phyloP scores from a whole-genome alignment of 2,113 vertebrate species.

The Himantopus leucocephalus region DNA sequence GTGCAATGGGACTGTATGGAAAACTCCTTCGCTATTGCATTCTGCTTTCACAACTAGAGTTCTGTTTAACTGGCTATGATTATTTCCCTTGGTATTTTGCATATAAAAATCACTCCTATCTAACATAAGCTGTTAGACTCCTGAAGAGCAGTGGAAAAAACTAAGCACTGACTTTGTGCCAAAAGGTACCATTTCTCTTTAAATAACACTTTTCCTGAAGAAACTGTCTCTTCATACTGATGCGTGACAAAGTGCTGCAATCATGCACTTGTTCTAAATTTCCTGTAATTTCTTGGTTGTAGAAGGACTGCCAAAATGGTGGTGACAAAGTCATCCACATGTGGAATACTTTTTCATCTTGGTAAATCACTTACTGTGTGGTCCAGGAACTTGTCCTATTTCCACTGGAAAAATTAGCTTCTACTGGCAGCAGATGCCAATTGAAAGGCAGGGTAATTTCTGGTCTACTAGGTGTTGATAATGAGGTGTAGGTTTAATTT shows the following conservation, averaged over 20 bases:
- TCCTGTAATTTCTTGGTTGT: not conserved
- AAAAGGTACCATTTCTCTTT: not conserved
- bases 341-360: not conserved
- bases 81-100: not conserved
- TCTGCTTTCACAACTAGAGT: not conserved
- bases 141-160: not conserved
- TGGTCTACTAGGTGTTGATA: not conserved
- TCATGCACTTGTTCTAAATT: not conserved
- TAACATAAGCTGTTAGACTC: not conserved
- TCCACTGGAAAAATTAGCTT: not conserved
- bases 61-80: not conserved
- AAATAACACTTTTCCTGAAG: not conserved
- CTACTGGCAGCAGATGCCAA: not conserved
- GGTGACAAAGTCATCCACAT: not conserved
- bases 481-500: not conserved
- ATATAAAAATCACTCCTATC: not conserved
- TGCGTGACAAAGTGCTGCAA: not conserved
- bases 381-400: not conserved
- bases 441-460: not conserved
- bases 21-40: not conserved
- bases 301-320: not conserved
- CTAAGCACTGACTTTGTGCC: not conserved
- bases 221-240: not conserved
- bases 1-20: not conserved
- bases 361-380: not conserved